Percentiles rank a stretch among this genome's conserved stretches.
These are phyloP conservation scores for Lasiommata megera DNA, from an alignment of 2,888 invertebrate genomes.

Conservation along the genomic window DNA sequence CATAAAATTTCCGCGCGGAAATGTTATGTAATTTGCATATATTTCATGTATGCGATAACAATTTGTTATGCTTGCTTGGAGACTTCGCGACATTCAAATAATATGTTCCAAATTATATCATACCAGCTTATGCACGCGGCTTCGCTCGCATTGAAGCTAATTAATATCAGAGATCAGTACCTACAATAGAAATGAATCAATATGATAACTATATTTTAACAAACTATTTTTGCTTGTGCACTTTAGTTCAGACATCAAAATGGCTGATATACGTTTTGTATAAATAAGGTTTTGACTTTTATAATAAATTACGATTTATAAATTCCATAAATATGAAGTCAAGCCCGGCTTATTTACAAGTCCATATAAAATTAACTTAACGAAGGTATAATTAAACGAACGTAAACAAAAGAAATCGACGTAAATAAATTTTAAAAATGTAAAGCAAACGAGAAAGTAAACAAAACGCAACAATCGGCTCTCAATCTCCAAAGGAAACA, in stretches of 20 bases:
- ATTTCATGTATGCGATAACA: neutral
- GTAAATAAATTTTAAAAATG: neutral
- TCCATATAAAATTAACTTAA: neutral
- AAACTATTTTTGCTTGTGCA: no score
- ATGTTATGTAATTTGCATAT: conserved; percentile 1
- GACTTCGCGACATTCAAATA: neutral
- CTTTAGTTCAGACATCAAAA: no score
- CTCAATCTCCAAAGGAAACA: conserved; percentile 19
- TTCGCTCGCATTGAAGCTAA: no score
- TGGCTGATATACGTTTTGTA: no score
- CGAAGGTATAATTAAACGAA: neutral
- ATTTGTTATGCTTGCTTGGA: neutral
- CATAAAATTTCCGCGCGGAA: neutral
- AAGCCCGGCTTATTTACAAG: neutral
- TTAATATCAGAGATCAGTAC: no score
- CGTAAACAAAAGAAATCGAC: neutral
- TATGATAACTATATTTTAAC: no score
- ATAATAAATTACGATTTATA: no score
- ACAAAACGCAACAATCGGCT: conserved; percentile 17
- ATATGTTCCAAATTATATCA: neutral
- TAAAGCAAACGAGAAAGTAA: conserved; percentile 6
- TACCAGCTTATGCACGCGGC: no score
- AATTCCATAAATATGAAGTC: neutral
- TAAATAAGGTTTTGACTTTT: no score
- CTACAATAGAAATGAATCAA: no score